A percentile compares a stretch with the other conserved stretches of the same genome.
These are phyloP conservation scores for Brachyrhaphis roseni DNA, from an alignment of 2,797 vertebrate genomes.

Conservation along the genomic window DNA sequence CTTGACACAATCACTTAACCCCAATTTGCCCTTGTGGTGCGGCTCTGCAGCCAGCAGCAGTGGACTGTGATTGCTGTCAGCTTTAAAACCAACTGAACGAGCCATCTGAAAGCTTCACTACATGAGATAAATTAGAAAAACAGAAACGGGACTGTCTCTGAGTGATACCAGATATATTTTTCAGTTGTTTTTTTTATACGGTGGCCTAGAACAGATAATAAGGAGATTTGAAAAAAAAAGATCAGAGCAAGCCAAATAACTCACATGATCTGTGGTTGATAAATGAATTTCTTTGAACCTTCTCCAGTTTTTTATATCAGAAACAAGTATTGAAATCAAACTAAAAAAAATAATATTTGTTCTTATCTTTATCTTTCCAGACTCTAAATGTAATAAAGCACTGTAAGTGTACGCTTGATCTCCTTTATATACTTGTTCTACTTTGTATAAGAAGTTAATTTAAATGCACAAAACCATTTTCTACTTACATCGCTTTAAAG, in stretches of 20 bases:
- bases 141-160: constrained; percentile 31
- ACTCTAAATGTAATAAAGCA: not conserved
- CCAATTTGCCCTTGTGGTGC: constrained; percentile 39
- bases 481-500: not conserved
- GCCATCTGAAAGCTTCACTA: constrained; percentile 11
- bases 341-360: not conserved
- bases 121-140: constrained; percentile 39
- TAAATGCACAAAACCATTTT: not conserved
- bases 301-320: not conserved
- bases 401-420: not conserved
- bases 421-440: not conserved
- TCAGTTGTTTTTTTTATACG: constrained; percentile 23
- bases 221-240: constrained; percentile 12
- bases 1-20: constrained; percentile 56
- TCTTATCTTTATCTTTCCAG: constrained; percentile 11
- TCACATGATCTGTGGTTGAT: constrained; percentile 14
- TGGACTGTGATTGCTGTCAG: constrained; percentile 26
- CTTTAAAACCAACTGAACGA: constrained; percentile 38
- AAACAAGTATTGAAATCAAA: not conserved
- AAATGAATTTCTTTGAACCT: constrained; percentile 9
- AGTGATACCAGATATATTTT: constrained; percentile 29
- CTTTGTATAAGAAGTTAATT: not conserved
- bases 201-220: constrained; percentile 43
- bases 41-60: constrained; percentile 31
- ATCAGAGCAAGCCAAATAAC: constrained; percentile 9